Evolutionary conservation across 2,113 vertebrate genomes (phyloP), one percentile per base, ranked within the genome.

Genomic region (Rhabdomys dilectus): DNA sequence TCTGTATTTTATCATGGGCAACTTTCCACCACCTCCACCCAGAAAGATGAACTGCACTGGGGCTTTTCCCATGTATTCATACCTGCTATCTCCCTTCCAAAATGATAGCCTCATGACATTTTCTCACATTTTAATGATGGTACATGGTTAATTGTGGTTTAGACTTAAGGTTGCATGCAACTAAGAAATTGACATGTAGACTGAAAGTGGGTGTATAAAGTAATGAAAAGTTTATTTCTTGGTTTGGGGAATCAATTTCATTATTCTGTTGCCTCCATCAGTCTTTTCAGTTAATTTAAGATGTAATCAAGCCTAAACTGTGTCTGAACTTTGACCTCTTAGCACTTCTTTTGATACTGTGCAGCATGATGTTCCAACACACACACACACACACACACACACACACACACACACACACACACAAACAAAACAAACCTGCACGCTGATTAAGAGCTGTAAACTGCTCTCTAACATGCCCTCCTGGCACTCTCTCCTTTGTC

Each of bases 11-110:
- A 22, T 62, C 29, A 4, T 17, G 26, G 66, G 22, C 85, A 85
- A 64, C 51, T 85, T 92, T 80, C 84, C n/a, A 72, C 19, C 22
- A 2, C 9, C 85, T 88, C 64, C 75, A 66, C 92, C 16, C 78
- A 93, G 39, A 73, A 78, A 56, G 70, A 81, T 26, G 42, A 76
- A 72, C 48, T 7, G 21, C 21, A 70, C 5, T 26, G 62, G 80
- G 80, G 64, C 26, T 78, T 97, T 96, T 92, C 88, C 81, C 78
- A 42, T 70, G 56, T 82, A 19, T 76, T 95, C 77, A 62, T 89
- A 73, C 36, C 51, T 68, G 15, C 3, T 58, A 17, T 68, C 39
- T 81, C 58, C 91, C 64, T 96, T 91, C 73, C 77, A 73, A 82
- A 87, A 7, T 45, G 64, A 75, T 36, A 68, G 53, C 24, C 72